phyloP scores from a whole-genome alignment of 1,140 invertebrate genomes.

The Drosophila bipectinata region DNA sequence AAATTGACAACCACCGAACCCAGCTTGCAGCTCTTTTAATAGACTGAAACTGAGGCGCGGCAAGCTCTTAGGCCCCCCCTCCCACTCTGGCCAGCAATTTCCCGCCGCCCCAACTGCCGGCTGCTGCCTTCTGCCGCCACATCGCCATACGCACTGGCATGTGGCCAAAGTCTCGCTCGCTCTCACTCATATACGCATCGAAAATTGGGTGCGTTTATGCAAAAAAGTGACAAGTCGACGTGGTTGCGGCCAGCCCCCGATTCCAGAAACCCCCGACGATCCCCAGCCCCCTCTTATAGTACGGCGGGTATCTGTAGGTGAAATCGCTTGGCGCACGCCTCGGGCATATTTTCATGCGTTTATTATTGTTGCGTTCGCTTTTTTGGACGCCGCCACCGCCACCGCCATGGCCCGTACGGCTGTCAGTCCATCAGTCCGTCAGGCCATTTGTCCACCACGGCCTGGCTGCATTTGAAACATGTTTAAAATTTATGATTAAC shows the following conservation, averaged over 20 bases:
- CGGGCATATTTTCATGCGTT: conserved; percentile 78
- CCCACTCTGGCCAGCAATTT: background rate
- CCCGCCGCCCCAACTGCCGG: background rate
- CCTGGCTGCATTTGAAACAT: conserved; percentile 75
- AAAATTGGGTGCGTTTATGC: conserved; percentile 80
- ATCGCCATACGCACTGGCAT: conserved; percentile 67
- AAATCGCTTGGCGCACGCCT: conserved; percentile 78
- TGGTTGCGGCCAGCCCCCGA: conserved; percentile 38
- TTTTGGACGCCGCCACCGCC: conserved; percentile 48
- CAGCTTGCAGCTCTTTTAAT: conserved; percentile 56
- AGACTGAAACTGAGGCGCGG: conserved; percentile 59
- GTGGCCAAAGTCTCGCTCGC: conserved; percentile 49
- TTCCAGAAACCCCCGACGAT: conserved; percentile 8
- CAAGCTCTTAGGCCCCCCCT: conserved; percentile 28
- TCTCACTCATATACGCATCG: conserved; percentile 59
- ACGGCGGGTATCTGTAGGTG: conserved; percentile 44
- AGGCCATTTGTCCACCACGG: background rate
- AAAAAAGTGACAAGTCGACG: conserved; percentile 64
- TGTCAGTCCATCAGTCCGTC: conserved; percentile 3
- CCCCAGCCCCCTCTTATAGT: background rate
- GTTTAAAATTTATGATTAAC: conserved; percentile 77
- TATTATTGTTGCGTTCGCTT: conserved; percentile 62
- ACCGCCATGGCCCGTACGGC: conserved; percentile 3
- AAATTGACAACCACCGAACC: conserved; percentile 47
- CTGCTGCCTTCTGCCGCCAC: background rate